phyloP scores from a whole-genome alignment of 1,140 invertebrate genomes.

The Habropoda laboriosa region DNA sequence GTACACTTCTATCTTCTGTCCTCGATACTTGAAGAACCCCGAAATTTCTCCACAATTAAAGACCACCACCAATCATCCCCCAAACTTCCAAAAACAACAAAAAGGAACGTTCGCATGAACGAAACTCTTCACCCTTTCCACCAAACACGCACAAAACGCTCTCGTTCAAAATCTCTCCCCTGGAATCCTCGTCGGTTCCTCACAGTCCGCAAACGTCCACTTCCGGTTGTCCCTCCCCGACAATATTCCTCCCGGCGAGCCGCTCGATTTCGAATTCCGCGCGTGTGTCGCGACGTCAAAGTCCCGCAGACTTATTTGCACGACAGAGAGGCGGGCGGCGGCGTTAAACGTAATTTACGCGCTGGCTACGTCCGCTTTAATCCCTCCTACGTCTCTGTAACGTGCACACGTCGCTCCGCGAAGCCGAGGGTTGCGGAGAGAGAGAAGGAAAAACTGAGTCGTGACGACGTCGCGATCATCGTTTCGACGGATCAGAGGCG shows the following conservation, averaged over 20 bases:
- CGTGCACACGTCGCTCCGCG: neutral
- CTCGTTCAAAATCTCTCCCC: neutral
- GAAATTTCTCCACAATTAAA: no score
- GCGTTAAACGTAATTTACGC: constrained; percentile 51
- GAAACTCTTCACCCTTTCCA: no score
- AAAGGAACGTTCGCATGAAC: no score
- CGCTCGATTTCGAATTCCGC: constrained; percentile 56
- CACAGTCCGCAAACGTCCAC: no score
- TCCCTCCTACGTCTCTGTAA: neutral
- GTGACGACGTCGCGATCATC: constrained; percentile 20
- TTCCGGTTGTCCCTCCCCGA: constrained; percentile 43
- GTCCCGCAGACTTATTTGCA: constrained; percentile 60
- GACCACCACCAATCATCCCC: no score
- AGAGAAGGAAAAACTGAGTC: constrained; percentile 24
- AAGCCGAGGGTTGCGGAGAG: neutral
- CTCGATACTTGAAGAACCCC: no score
- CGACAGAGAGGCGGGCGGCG: constrained; percentile 52
- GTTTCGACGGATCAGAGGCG: constrained; percentile 47
- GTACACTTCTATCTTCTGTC: no score
- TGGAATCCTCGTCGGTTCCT: no score
- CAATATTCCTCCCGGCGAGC: no score
- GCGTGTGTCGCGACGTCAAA: constrained; percentile 35
- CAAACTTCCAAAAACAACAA: no score
- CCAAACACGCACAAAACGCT: no score
- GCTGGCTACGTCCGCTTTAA: constrained; percentile 25